Evolutionary conservation across 2,888 invertebrate genomes (phyloP).

Genomic region (Conomelus anceps): DNA sequence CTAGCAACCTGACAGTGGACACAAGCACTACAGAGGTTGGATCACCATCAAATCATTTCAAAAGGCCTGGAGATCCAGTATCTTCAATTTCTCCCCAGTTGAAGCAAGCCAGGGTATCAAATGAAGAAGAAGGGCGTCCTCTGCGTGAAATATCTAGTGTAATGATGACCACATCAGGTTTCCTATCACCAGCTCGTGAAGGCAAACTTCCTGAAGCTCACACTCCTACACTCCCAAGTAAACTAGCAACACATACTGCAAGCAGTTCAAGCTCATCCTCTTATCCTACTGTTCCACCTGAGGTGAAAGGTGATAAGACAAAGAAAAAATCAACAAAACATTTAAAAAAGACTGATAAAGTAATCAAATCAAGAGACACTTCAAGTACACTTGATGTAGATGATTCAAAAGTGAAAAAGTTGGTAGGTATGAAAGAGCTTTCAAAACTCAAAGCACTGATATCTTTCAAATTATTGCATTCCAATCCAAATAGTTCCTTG

Average conservation of each 20-base stretch:
- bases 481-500: neutral
- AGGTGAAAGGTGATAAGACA: conserved; percentile 44
- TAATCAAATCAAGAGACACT: conserved; percentile 22
- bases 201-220: conserved; percentile 84
- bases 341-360: conserved; percentile 40
- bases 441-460: conserved; percentile 47
- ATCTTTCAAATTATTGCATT: conserved; percentile 26
- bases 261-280: conserved; percentile 39
- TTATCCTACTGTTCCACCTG: conserved; percentile 48
- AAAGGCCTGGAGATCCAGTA: conserved; percentile 61
- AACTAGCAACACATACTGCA: conserved; percentile 30
- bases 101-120: conserved; percentile 49
- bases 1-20: conserved; percentile 32
- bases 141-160: conserved; percentile 87
- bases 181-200: conserved; percentile 81
- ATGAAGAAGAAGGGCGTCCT: conserved; percentile 64
- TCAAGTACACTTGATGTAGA: conserved; percentile 44
- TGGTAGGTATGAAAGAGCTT: conserved; percentile 46
- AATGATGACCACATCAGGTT: conserved; percentile 91
- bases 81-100: conserved; percentile 51
- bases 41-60: conserved; percentile 47
- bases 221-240: conserved; percentile 49
- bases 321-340: conserved; percentile 39
- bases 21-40: conserved; percentile 32
- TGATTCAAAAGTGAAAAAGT: conserved; percentile 46